Conservation (phyloP, 2,113 vertebrate genomes). For the Lipophrys pholis region DNA sequence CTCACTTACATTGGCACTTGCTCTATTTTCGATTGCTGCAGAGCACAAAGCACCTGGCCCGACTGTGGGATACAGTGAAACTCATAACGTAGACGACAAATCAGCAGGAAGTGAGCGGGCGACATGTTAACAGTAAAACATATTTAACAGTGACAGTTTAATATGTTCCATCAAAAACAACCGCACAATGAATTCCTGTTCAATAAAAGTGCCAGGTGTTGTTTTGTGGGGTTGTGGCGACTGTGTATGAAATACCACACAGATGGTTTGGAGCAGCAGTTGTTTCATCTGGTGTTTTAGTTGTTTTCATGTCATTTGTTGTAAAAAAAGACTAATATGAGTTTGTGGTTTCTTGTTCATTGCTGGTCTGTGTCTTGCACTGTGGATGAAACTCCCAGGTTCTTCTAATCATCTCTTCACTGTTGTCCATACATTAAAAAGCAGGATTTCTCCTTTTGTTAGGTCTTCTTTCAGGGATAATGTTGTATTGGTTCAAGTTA, state of each 20-base stretch:
- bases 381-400: too few species aligned
- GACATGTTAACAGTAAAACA: slow-evolving; percentile 8
- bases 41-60: not conserved
- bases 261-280: too few species aligned
- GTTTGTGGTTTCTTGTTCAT: too few species aligned
- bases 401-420: too few species aligned
- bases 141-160: slow-evolving; percentile 13
- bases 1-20: not conserved
- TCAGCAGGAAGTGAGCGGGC: not conserved
- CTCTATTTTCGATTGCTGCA: not conserved
- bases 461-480: too few species aligned
- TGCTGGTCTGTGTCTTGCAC: too few species aligned
- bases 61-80: not conserved
- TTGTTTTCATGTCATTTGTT: too few species aligned
- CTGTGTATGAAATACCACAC: slow-evolving; percentile 13
- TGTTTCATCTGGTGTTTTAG: too few species aligned
- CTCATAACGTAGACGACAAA: not conserved
- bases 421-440: too few species aligned
- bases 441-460: too few species aligned
- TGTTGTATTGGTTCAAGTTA: too few species aligned
- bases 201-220: slow-evolving; percentile 22
- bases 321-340: too few species aligned
- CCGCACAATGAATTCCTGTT: slow-evolving; percentile 22
- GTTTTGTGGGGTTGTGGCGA: slow-evolving; percentile 6
- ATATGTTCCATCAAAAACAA: slow-evolving; percentile 16